These are phyloP conservation scores for Volucella inflata DNA, from an alignment of 2,888 invertebrate species.

Conservation along the genomic window DNA sequence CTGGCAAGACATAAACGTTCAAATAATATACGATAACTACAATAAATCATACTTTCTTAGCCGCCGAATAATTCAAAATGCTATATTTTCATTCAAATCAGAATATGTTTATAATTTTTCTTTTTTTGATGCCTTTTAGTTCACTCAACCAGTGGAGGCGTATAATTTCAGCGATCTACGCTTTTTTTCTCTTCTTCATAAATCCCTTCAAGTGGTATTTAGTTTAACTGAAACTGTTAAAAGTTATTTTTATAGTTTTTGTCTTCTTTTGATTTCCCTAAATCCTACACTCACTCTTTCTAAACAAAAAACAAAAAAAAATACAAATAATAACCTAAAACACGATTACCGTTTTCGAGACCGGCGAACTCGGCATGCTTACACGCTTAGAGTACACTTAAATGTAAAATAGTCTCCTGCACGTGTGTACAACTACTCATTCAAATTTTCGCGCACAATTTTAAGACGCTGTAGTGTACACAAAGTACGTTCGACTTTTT, in stretches of 20 bases:
- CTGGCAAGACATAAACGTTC: constrained; percentile 55
- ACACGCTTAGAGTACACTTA: constrained; percentile 74
- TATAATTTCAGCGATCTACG: constrained; percentile 46
- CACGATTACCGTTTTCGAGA: constrained; percentile 71
- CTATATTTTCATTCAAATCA: constrained; percentile 49
- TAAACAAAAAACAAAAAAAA: constrained; percentile 55
- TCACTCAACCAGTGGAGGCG: constrained; percentile 25
- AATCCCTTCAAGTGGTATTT: constrained; percentile 65
- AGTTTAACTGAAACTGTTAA: constrained; percentile 43
- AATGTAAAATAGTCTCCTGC: constrained; percentile 65
- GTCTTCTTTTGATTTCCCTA: constrained; percentile 43
- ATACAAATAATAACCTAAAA: constrained; percentile 59
- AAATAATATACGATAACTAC: constrained; percentile 27
- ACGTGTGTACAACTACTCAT: constrained; percentile 25
- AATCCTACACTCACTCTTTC: constrained; percentile 62
- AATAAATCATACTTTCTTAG: constrained; percentile 31
- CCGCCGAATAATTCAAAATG: constrained; percentile 28
- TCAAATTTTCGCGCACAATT: constrained; percentile 6
- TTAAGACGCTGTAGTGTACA: constrained; percentile 5
- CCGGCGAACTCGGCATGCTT: constrained; percentile 72
- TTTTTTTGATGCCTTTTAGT: not conserved
- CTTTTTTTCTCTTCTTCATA: constrained; percentile 50
- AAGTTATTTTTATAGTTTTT: constrained; percentile 37
- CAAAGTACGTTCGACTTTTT: constrained; percentile 59
- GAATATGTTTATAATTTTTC: constrained; percentile 33